These are phyloP conservation scores for Bombyx mori DNA, from an alignment of 1,140 invertebrate genomes.

Conservation along the genomic window ASM3026992v2 NC_085129.1:6426501-6427000, in stretches of 20 bases:
- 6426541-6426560: conserved; percentile 21
- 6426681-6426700: conserved; percentile 20
- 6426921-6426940: no score
- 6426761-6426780: conserved; percentile 1
- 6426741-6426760: background rate
- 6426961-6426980: no score
- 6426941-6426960: no score
- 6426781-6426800: background rate
- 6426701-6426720: conserved; percentile 9
- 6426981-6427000: no score
- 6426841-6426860: no score
- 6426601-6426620: conserved; percentile 12
- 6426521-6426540: conserved; percentile 21
- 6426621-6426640: conserved; percentile 7
- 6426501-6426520: conserved; percentile 28
- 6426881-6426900: no score
- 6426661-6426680: conserved; percentile 12
- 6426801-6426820: no score
- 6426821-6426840: no score
- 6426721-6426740: conserved; percentile 22
- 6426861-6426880: no score
- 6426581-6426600: conserved; percentile 9
- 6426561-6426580: conserved; percentile 23
- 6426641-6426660: conserved; percentile 7
- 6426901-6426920: no score